Evolutionary conservation across 2,888 invertebrate species (phyloP).

Genomic region (Megamerina dolium): DNA sequence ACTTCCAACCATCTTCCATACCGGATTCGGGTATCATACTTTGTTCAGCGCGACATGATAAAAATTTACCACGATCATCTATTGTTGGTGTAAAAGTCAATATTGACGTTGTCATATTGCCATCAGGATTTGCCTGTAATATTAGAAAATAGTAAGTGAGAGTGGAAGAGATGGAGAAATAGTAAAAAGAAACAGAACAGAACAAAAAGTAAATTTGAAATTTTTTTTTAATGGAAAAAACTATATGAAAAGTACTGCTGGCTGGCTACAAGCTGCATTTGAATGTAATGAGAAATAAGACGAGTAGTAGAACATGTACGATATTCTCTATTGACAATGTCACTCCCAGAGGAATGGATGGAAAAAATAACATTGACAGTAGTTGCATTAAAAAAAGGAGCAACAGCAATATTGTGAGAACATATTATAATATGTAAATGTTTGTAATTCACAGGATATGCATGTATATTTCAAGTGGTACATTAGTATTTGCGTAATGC

Average conservation of each 20-base stretch:
- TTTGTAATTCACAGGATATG: no score
- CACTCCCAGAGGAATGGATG: no score
- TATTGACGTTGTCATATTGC: conserved; percentile 70
- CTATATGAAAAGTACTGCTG: no score
- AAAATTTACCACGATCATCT: conserved; percentile 71
- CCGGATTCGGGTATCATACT: conserved; percentile 66
- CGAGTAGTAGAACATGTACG: no score
- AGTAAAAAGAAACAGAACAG: conserved; percentile 2
- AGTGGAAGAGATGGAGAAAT: background rate
- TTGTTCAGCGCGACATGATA: conserved; percentile 75
- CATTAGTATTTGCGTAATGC: no score
- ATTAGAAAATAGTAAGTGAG: conserved; percentile 2
- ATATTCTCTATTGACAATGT: no score
- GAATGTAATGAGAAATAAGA: no score
- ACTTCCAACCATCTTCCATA: conserved; percentile 73
- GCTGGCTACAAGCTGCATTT: no score
- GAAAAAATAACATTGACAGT: conserved; percentile 4
- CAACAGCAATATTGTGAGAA: no score
- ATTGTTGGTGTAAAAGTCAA: conserved; percentile 71
- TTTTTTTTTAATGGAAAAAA: background rate
- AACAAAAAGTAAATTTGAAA: conserved; percentile 3
- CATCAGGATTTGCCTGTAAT: conserved; percentile 53
- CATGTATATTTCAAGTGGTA: no score
- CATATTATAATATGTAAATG: no score
- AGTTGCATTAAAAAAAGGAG: background rate